Evolutionary conservation across 2,113 vertebrate species (phyloP), one percentile per base, ranked within the genome.

Genomic region (Ramphastos sulfuratus): DNA sequence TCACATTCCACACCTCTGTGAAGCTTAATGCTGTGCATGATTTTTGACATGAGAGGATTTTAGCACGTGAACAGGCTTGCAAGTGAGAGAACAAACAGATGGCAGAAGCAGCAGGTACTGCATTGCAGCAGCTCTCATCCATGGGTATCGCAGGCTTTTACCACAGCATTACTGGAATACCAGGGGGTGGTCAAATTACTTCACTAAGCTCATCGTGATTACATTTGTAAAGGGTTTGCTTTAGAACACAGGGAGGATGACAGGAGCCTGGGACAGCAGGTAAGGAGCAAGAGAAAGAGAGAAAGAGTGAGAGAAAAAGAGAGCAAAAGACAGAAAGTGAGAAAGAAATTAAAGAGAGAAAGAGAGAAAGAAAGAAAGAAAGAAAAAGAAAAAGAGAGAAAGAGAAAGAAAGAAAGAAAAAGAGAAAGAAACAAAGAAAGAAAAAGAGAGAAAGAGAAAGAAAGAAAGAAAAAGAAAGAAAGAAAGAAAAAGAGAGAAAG

Each of bases 51-150:
- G 69, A 93, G 69, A 90, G 54, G 46, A 77, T 92, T 87, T 85
- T 67, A 93, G 31, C 84, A 83, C 85, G 42, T 92, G 90, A 95
- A 81, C n/a, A 78, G 92, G 58, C 65, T 88, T 93, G 85, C 85
- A 95, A 88, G 82, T 85, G 61, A 88, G 85, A 81, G 85, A 90
- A 78, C 65, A 92, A 82, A 86, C 42, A 63, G 48, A 76, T 55
- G 21, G 69, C 82, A 93, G 71, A 61, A 91, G 56, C 44, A 82
- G 37, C 33, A 85, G 56, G 33, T 66, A 83, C 82, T 76, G 21
- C 58, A 35, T 27, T 74, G 60, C 60, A 90, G 44, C 42, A 83
- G 14, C 61, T 81, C 56, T 16, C 52, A 81, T 59, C 15, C 59
- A 42, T 30, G 46, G 31, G 42, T 59, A 66, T 83, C 8, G 79